phyloP scores from a whole-genome alignment of 2,797 vertebrate genomes.

The Carcharodon carcharias region DNA sequence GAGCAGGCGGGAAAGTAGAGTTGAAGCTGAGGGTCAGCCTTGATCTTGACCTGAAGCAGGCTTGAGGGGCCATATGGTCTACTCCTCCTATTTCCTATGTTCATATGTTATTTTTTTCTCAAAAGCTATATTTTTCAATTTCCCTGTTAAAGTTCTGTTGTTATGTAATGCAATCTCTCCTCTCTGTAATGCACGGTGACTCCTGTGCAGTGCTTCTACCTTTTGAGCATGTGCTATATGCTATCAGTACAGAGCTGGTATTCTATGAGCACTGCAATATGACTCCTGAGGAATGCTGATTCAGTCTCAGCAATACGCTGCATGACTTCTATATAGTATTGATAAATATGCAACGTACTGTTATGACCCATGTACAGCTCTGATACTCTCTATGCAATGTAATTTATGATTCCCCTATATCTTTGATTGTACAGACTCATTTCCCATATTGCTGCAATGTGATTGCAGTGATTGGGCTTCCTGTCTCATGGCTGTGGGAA shows the following conservation, averaged over 20 bases:
- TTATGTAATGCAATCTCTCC: background rate
- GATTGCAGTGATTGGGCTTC: background rate
- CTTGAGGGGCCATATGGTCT: background rate
- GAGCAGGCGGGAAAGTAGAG: background rate
- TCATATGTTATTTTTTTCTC: background rate
- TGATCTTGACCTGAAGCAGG: background rate
- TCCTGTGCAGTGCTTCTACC: background rate
- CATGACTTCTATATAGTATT: background rate
- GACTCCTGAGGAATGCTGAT: background rate
- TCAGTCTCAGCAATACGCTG: background rate
- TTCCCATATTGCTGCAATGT: background rate
- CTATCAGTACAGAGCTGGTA: no score
- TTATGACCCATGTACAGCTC: background rate
- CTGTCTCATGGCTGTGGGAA: background rate
- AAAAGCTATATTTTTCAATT: background rate
- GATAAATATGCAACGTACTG: background rate
- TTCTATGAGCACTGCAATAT: background rate
- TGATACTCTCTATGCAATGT: background rate
- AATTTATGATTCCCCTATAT: background rate
- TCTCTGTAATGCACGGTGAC: background rate
- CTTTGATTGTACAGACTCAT: background rate
- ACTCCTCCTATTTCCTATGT: background rate
- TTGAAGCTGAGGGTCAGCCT: background rate
- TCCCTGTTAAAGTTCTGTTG: background rate
- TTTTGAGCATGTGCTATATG: background rate